These are phyloP conservation scores for Conus betulinus DNA, from an alignment of 1,140 invertebrate genomes.

Conservation along the genomic window DNA sequence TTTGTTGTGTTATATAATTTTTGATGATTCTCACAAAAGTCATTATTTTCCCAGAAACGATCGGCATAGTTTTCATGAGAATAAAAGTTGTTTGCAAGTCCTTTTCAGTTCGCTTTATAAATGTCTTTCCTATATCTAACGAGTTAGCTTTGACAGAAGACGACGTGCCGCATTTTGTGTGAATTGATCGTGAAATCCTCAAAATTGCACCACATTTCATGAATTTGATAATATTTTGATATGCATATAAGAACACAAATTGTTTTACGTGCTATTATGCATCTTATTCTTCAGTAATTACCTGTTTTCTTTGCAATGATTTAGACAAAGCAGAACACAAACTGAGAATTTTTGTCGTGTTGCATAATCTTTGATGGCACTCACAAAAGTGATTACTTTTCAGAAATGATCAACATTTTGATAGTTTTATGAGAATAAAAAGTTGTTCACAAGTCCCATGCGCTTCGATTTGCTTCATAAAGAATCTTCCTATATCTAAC, in stretches of 20 bases:
- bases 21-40: not conserved
- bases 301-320: slow-evolving; percentile 3
- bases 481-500: not conserved
- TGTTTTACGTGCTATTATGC: not conserved
- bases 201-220: not conserved
- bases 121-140: not conserved
- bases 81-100: not conserved
- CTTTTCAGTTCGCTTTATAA: no score
- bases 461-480: not conserved
- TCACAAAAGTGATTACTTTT: not conserved
- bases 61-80: not conserved
- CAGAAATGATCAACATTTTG: not conserved
- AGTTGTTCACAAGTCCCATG: not conserved
- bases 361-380: not conserved
- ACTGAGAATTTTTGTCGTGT: not conserved
- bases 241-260: not conserved
- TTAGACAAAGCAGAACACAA: not conserved
- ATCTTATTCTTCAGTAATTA: slow-evolving; percentile 7
- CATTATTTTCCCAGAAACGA: slow-evolving; percentile 4
- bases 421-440: slow-evolving; percentile 7
- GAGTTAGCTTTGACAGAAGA: slow-evolving; percentile 6
- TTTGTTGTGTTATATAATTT: not conserved
- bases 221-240: not conserved
- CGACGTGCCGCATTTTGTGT: not conserved
- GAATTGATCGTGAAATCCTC: not conserved